Base-by-base conservation (phyloP, 2,888 invertebrate genomes). In the Drosophila neonasuta region DNA sequence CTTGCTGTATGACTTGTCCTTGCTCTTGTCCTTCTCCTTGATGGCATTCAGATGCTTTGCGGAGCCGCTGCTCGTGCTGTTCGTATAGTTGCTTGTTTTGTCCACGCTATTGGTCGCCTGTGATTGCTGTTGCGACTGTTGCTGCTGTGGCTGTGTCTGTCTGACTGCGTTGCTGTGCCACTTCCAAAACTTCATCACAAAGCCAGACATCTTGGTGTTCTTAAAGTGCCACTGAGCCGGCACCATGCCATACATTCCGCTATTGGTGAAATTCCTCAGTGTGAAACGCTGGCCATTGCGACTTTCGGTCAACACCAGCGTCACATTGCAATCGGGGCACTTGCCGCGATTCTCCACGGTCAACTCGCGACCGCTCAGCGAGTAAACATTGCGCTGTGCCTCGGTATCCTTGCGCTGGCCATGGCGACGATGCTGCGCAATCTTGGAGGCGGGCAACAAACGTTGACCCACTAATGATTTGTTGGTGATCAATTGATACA, bases 151-250 rank as follows among this genome's bases (percentile, higher is more conserved):
- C 11, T 24, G 41, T n/a, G 56, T 57, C 8, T 24, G 24, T 24
- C 55, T 68, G 17, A 36, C 30, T 1, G 39, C n/a, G 24, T 15
- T 32, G 8, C 58, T 77, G 71, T 92, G 93, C 95, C 95, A 96
- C 86, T 95, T 94, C 96, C 96, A 96, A 90, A 96, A 94, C 92
- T 96, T 96, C 78, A 96, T 91, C 15, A 95, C 94, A 90, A 96
- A 96, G 0, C 96, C 96, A 54, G 94, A 92, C 70, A 95, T 93
- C 50, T 93, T 92, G 58, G 91, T 86, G 60, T 88, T 87, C 58
- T 88, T 90, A 30, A 90, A 90, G 63, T 90, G 92, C 91, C 95
- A 93, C 7, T 94, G 92, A 29, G 94, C 94, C 0, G 96, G 95
- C 57, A 93, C 93, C 93, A 95, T 95, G 2, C 95, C 94, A 86